Evolutionary conservation across 2,797 vertebrate species (phyloP), one percentile per base, ranked within the genome.

Genomic region (Amniataba percoides): DNA sequence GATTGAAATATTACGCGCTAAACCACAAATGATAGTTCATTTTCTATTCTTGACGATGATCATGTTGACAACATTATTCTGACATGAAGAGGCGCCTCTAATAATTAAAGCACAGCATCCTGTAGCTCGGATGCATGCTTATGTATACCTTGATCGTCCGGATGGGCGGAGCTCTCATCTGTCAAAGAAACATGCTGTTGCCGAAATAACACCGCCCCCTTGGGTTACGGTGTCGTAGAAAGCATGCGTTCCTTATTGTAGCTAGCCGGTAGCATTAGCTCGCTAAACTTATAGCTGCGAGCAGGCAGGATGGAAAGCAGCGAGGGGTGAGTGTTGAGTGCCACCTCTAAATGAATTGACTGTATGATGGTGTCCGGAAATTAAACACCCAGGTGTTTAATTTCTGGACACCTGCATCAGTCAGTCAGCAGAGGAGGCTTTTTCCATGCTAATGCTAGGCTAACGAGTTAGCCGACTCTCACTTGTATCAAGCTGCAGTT

Each of bases 261-360:
- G 86, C 77, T 89, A 78, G 45, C 61, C 23, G 27, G 15, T 89
- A 86, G 85, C 86, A 56, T 77, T 78, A 74, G 77, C 84, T 34
- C 52, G 80, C 74, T 81, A 78, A 13, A n/a, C 14, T 49, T 49
- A 16, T 23, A 39, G 39, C 45, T 78, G 4, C 23, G 14, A 27
- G 21, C 31, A 11, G 67, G 4, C 52, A 64, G 40, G 53, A 94
- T 93, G 93, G 92, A 93, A 16, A 84, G 3, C 77, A 57, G 51
- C 25, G 92, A 93, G 3, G 58, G 89, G 93, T 94, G 74, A 90
- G 89, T 75, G 23, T 10, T 31, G 5, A n/a, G 39, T 31, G 34
- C 1, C 25, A 51, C 72, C 12, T 40, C 4, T 43, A 0, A 15
- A 6, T 2, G 0, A 36, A n/a, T 0, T 14, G 6, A 13, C 1